phyloP scores from a whole-genome alignment of 2,888 invertebrate genomes.

The Ochropacha duplaris region DNA sequence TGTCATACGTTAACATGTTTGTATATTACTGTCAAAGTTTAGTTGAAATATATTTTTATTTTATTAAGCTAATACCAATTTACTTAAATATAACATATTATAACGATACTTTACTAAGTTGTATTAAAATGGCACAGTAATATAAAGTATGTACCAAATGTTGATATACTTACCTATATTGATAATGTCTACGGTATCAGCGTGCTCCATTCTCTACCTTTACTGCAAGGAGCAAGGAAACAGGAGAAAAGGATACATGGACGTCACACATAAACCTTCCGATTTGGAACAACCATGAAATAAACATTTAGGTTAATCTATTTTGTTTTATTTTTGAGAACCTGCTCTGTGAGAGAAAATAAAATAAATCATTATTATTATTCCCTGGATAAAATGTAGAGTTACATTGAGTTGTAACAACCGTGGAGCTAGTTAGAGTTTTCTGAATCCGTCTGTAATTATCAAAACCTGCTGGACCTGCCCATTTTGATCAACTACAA shows the following conservation, averaged over 20 bases:
- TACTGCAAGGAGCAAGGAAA: conserved; percentile 61
- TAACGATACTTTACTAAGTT: background rate
- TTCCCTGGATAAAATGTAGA: too few relatives aligned
- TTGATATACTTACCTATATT: conserved; percentile 58
- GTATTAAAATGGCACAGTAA: background rate
- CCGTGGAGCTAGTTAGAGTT: too few relatives aligned
- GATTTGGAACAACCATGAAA: conserved; percentile 26
- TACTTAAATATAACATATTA: background rate
- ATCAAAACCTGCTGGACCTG: too few relatives aligned
- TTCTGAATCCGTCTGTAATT: too few relatives aligned
- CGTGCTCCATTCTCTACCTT: conserved; percentile 60
- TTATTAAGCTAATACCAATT: background rate
- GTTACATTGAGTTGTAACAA: too few relatives aligned
- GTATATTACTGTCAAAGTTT: too few relatives aligned
- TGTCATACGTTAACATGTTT: too few relatives aligned
- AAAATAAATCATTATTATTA: too few relatives aligned
- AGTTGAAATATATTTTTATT: too few relatives aligned
- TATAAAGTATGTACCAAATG: conserved; percentile 24
- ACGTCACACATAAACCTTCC: conserved; percentile 66
- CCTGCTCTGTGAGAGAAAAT: background rate
- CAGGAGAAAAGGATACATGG: conserved; percentile 66
- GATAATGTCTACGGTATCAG: conserved; percentile 67
- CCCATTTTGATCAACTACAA: too few relatives aligned
- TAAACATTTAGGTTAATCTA: background rate
- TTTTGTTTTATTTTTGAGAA: background rate